Evolutionary conservation across 2,888 invertebrate species (phyloP).

Genomic region (Druceiella hillmani): DNA sequence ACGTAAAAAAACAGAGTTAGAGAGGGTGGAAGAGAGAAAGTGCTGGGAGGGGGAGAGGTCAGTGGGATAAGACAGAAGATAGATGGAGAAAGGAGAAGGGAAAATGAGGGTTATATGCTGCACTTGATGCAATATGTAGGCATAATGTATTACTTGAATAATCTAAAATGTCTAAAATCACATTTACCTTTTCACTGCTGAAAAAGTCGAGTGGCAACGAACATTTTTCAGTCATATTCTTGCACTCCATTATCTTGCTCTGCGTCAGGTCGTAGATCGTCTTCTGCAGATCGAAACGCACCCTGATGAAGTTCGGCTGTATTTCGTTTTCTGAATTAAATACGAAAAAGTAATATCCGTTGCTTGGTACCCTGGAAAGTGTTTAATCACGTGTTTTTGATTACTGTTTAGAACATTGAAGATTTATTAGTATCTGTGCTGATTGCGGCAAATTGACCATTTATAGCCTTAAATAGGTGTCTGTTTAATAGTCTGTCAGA

Average conservation of each 20-base stretch:
- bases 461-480: too few relatives aligned
- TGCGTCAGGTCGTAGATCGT: slow-evolving; percentile 62
- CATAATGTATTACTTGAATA: background rate
- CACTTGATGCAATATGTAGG: too few relatives aligned
- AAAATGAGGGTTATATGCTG: slow-evolving; percentile 9
- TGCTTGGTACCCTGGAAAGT: slow-evolving; percentile 57
- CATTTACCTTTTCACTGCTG: slow-evolving; percentile 55
- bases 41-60: too few relatives aligned
- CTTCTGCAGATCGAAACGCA: slow-evolving; percentile 65
- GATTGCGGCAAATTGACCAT: too few relatives aligned
- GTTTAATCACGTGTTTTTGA: background rate
- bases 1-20: too few relatives aligned
- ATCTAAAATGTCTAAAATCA: background rate
- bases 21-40: too few relatives aligned
- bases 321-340: slow-evolving; percentile 79
- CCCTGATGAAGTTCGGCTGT: slow-evolving; percentile 63
- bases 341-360: slow-evolving; percentile 79
- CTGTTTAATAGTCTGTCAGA: too few relatives aligned
- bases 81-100: slow-evolving; percentile 11
- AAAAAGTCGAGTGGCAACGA: slow-evolving; percentile 62
- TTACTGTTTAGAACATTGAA: background rate
- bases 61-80: slow-evolving; percentile 8
- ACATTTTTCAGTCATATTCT: slow-evolving; percentile 58
- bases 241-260: slow-evolving; percentile 56
- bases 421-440: background rate